Percentiles rank a stretch among this genome's conserved stretches.
These are phyloP conservation scores for Ochropleura leucogaster DNA, from an alignment of 2,888 invertebrate genomes.

Conservation along the genomic window DNA sequence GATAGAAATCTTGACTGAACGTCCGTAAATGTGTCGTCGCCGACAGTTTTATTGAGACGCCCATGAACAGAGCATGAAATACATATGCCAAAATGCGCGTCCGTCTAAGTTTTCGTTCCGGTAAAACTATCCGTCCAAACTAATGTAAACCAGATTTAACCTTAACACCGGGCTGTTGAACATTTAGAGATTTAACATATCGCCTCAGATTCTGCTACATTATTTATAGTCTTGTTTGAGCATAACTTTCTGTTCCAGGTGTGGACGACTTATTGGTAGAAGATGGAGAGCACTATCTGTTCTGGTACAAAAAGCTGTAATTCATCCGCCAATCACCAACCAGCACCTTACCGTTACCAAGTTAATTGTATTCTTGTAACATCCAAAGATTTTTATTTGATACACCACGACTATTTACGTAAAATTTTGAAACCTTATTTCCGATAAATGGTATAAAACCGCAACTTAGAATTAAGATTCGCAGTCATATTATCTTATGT, in stretches of 20 bases:
- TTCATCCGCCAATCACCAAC: conserved; percentile 21
- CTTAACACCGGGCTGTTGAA: background rate
- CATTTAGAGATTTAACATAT: background rate
- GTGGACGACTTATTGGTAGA: conserved; percentile 96
- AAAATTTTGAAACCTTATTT: background rate
- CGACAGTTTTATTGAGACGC: no score
- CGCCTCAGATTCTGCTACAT: background rate
- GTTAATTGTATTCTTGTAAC: conserved; percentile 41
- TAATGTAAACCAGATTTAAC: background rate
- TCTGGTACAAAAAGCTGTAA: conserved; percentile 98
- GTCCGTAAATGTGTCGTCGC: no score
- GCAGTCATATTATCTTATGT: conserved; percentile 42
- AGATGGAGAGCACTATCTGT: conserved; percentile 96
- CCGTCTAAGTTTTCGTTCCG: no score
- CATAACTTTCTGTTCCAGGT: conserved; percentile 90
- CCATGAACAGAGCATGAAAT: no score
- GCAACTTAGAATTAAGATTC: conserved; percentile 40
- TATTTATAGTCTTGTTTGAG: background rate
- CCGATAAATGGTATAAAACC: background rate
- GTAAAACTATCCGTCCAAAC: no score
- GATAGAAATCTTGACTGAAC: no score
- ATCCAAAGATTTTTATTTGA: conserved; percentile 22
- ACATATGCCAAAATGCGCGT: no score
- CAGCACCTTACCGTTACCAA: conserved; percentile 12
- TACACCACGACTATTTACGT: background rate